Base-by-base conservation (phyloP, 2,797 vertebrate species). In the Sebastes matsubarae region DNA sequence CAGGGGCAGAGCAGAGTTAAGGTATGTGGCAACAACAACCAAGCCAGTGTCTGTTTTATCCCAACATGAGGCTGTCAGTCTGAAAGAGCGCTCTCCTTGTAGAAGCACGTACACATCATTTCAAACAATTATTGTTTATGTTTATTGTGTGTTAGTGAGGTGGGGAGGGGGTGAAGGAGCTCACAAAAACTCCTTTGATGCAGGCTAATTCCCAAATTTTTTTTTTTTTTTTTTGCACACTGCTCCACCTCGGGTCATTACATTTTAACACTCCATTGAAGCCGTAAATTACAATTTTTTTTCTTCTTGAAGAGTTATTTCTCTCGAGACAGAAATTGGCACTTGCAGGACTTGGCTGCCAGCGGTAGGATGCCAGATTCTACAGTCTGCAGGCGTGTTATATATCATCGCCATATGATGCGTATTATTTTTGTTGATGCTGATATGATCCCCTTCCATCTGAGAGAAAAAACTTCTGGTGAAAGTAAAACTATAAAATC, bases 181-280 rank as follows among this genome's bases (percentile, higher is more conserved):
- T 36, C 72, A 89, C 63, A 79, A 84, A 82, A 79, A 79, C 74
- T 71, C 79, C 61, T 86, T 38, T 81, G 84, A 88, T 79, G 69
- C 85, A 54, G 65, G 63, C 75, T 90, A 87, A 93, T 92, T 91
- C 90, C 84, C 60, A 38, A 73, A 70, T 72, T 77, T 77, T 79
- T 36, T 36, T 65, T 75, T 57, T 67, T 68, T 30, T 63, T 2
- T 67, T 20, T 8, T 16, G 38, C 76, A 74, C 64, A 74, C 58
- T 69, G 77, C 86, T 87, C 83, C 88, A 93, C 88, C 88, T 88
- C 71, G 68, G 92, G 92, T 93, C 94, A 92, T 94, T 94, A 94
- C 90, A 87, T 85, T 89, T 90, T 87, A 91, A 87, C 93, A 94
- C 92, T 92, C 92, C 88, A 90, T 34, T 92, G 91, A 94, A 93